Evolutionary conservation across 1,140 invertebrate genomes (phyloP), one percentile per base, ranked within the genome.

Genomic region (Philotrypesis tridentata): DNA sequence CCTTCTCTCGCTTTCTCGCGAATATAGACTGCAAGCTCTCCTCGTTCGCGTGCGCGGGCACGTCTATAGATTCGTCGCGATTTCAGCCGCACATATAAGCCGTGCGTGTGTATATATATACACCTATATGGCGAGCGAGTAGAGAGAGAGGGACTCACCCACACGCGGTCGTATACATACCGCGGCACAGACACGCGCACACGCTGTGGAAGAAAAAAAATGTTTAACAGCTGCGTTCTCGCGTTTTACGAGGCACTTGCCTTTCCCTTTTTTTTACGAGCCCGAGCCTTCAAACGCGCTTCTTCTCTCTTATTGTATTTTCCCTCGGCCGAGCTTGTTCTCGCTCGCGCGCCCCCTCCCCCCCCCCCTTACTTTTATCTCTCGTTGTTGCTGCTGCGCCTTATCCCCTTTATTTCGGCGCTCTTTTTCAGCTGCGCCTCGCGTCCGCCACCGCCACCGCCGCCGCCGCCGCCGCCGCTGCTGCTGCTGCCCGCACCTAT

Each of bases 201-300:
- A 4, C n/a, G 25, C 33, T 37, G 33, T 5, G n/a, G 68, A 29
- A 25, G 17, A 12, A 27, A 31, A 14, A 68, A 79, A 72, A 83
- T 60, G 43, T 81, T 63, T 79, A 61, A 55, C 60, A 80, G 73
- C 79, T 68, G 29, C 75, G 74, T 61, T 73, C 48, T 40, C 63
- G 61, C 63, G 71, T 82, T 84, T 84, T 84, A 81, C 74, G 83
- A 82, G 74, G 60, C 61, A 77, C 60, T 80, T 80, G 23, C 67
- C 37, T 29, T 31, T 40, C n/a, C 21, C 67, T n/a, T 31, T 37
- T 33, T 68, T 29, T 71, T 33, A 33, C 68, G 68, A 37, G 68
- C 33, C 29, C 29, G 31, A 33, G 67, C 67, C 67, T 70, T 29
- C 68, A 14, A 70, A 29, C 7, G 67, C 67, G 67, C 65, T 68